Conservation (phyloP, 2,797 vertebrate species). For the Aeoliscus strigatus region DNA sequence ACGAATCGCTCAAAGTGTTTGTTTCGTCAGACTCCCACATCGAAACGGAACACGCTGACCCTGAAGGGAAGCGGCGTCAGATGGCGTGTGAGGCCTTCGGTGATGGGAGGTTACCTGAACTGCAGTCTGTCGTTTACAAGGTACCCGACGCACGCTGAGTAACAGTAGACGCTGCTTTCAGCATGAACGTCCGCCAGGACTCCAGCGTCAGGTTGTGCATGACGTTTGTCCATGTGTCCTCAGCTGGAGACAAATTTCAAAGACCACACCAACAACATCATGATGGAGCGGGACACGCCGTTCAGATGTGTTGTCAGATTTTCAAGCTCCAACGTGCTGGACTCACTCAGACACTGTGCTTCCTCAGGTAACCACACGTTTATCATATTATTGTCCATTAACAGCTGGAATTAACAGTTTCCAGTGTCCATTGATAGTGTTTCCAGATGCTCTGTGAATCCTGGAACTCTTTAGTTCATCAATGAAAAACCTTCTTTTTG, state of each 20-base stretch:
- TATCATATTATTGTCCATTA: too few relatives aligned
- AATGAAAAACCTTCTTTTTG: too few relatives aligned
- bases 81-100: constrained; percentile 82
- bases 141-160: constrained; percentile 32
- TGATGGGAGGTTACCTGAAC: constrained; percentile 73
- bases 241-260: constrained; percentile 90
- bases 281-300: constrained; percentile 72
- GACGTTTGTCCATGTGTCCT: constrained; percentile 8
- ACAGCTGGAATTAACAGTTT: too few relatives aligned
- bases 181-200: too few relatives aligned
- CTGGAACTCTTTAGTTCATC: too few relatives aligned
- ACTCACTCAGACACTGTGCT: constrained; percentile 82
- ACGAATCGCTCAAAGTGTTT: too few relatives aligned
- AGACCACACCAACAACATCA: constrained; percentile 62
- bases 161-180: too few relatives aligned
- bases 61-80: constrained; percentile 70
- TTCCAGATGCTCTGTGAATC: too few relatives aligned
- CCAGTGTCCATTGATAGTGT: too few relatives aligned
- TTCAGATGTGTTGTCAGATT: constrained; percentile 87
- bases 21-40: constrained; percentile 72
- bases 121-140: constrained; percentile 82
- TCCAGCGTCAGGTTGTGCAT: background rate
- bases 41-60: constrained; percentile 74
- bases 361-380: constrained; percentile 75
- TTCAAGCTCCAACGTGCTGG: constrained; percentile 85